Evolutionary conservation across 1,140 invertebrate species (phyloP), one percentile per base, ranked within the genome.

Genomic region (Platyscapa corneri): DNA sequence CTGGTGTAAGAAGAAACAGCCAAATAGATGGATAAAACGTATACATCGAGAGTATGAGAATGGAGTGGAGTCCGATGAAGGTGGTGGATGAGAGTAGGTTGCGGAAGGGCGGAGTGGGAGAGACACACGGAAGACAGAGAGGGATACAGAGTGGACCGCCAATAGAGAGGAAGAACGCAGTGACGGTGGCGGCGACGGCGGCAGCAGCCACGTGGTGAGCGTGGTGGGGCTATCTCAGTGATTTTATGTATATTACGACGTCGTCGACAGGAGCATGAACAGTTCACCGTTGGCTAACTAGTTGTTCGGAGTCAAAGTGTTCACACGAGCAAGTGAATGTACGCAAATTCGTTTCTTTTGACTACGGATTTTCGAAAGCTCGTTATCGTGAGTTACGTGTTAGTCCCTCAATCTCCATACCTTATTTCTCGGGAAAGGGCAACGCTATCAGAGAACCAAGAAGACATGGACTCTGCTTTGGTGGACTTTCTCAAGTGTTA

Each of bases 221-320:
- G 86, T 88, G 85, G 87, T 88, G 85, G 87, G 84, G 81, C 90
- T 92, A 92, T 92, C 90, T 91, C 87, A 83, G 87, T 88, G 89
- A 89, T 89, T 90, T 91, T 90, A 91, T 89, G 90, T 91, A 91
- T 91, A 91, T 91, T 91, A 91, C 89, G 88, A 89, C 89, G 88
- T 87, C 87, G 32, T 87, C 84, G 90, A 88, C 88, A 88, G 88
- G 88, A 91, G 89, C 87, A 88, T 89, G 88, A 90, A 80, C 90
- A 92, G 91, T 92, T 90, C 88, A 88, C 88, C 88, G 89, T 88
- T 90, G 89, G 88, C 89, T 89, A 90, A 91, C 89, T 87, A 89
- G 90, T 89, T 5, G 77, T 60, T 65, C 53, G 77, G 34, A 79
- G 42, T 53, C 37, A 39, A 0, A 46, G 64, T 37, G 23, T 42